Evolutionary conservation across 1,140 invertebrate species (phyloP), one percentile per base, ranked within the genome.

Genomic region (Drosophila micromelanica): DNA sequence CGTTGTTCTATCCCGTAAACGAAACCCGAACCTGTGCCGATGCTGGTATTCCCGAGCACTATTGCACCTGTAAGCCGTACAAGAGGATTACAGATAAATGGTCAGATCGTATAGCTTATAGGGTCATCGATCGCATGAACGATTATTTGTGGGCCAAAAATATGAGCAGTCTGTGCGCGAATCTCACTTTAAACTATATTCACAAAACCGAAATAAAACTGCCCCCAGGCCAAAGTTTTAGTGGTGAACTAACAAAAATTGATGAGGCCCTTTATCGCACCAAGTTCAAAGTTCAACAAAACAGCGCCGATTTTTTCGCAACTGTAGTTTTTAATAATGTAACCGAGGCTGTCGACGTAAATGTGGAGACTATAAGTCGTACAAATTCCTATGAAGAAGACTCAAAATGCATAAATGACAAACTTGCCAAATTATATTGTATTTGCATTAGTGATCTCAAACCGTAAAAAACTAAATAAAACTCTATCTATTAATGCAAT

Each of bases 1-100:
- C 95, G 62, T 85, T 98, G 7, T 95, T 97, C 64, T 80, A 93
- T 9, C 92, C 94, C 35, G 93, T 96, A 3, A 93, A 94, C 0
- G 89, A 81, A 2, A 92, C 94, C 35, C 92, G 97, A 30, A 95
- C 94, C 0, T 98, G 97, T 87, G 78, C 90, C 3, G 94, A 96
- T 43, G 96, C 95, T 1, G 94, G 94, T 0, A 95, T 98, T 5
- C 91, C 93, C 1, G 93, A 95, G 40, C 96, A 97, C 78, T 98
- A 96, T 94, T 98, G 96, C 85, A 94, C 94, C 12, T 98, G 97
- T 65, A 93, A 93, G 11, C 92, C 93, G 0, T 94, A 94, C 49
- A 90, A 92, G 20, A 73, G 92, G 0, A 64, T 93, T 12, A 46
- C 79, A 0, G 78, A 92, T 3, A 80, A 87, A 40, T 86, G 82